phyloP scores from a whole-genome alignment of 1,140 invertebrate species.

The Hypothenemus hampei region DNA sequence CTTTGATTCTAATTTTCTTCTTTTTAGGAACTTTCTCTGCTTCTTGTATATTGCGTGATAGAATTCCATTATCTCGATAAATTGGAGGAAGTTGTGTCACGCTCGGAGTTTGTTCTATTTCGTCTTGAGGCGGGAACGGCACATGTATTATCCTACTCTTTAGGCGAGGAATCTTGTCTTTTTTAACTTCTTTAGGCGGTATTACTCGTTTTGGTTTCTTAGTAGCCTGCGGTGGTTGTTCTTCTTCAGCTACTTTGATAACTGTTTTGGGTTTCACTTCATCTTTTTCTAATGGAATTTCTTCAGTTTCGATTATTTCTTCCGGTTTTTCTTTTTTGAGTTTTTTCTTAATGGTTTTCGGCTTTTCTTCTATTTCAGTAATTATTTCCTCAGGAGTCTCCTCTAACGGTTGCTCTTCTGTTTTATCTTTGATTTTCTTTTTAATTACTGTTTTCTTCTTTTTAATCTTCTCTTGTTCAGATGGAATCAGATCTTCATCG shows the following conservation, averaged over 20 bases:
- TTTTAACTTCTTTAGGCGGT: slow-evolving; percentile 53
- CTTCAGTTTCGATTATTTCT: slow-evolving; percentile 27
- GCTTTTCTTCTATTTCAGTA: slow-evolving; percentile 25
- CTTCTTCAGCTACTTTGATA: slow-evolving; percentile 10
- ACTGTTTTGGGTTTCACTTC: slow-evolving; percentile 16
- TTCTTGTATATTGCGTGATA: slow-evolving; percentile 67
- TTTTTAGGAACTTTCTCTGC: slow-evolving; percentile 58
- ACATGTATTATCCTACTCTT: slow-evolving; percentile 58
- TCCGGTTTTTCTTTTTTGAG: slow-evolving; percentile 18
- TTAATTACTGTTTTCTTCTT: slow-evolving; percentile 1
- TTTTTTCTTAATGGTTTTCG: slow-evolving; percentile 32
- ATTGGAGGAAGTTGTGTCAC: slow-evolving; percentile 52
- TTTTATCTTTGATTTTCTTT: slow-evolving; percentile 6
- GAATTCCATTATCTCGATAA: slow-evolving; percentile 54
- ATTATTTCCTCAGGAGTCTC: slow-evolving; percentile 9
- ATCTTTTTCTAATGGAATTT: slow-evolving; percentile 4
- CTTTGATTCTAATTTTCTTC: slow-evolving; percentile 43
- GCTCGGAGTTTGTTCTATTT: slow-evolving; percentile 48
- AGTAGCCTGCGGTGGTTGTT: slow-evolving; percentile 34
- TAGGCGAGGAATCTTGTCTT: slow-evolving; percentile 57
- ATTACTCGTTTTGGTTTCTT: slow-evolving; percentile 41
- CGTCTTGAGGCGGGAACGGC: slow-evolving; percentile 54
- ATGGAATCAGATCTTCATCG: slow-evolving; percentile 15
- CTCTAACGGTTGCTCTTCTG: slow-evolving; percentile 26
- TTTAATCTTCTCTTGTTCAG: slow-evolving; percentile 6